Evolutionary conservation across 2,797 vertebrate species (phyloP).

Genomic region (Sandelia bainsii): DNA sequence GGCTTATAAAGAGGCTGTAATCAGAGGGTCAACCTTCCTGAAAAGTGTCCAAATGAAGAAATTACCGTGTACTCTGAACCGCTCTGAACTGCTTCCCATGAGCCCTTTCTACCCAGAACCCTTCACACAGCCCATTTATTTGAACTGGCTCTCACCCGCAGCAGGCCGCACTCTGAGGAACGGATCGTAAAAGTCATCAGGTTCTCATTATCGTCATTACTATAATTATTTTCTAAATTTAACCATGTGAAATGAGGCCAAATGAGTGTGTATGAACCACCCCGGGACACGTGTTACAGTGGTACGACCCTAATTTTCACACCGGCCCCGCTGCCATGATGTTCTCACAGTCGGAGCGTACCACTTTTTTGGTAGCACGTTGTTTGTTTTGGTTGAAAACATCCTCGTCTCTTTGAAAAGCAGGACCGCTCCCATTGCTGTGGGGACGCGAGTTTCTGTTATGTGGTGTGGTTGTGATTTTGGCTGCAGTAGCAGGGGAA

Average conservation of each 20-base stretch:
- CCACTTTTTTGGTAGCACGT: constrained; percentile 55
- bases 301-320: constrained; percentile 63
- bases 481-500: constrained; percentile 65
- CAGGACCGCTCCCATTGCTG: constrained; percentile 30
- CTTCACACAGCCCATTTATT: constrained; percentile 80
- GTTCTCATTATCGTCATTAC: constrained; percentile 83
- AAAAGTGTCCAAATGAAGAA: constrained; percentile 73
- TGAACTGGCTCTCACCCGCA: constrained; percentile 78
- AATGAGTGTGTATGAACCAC: constrained; percentile 63
- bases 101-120: constrained; percentile 65
- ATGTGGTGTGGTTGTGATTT: constrained; percentile 49
- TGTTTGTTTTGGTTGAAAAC: constrained; percentile 56
- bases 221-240: constrained; percentile 89
- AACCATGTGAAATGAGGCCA: constrained; percentile 81
- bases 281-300: constrained; percentile 60
- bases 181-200: constrained; percentile 79
- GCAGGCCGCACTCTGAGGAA: constrained; percentile 71
- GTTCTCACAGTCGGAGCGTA: constrained; percentile 50
- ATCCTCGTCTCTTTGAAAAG: constrained; percentile 24
- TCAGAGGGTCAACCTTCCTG: constrained; percentile 65
- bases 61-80: constrained; percentile 57
- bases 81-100: constrained; percentile 71
- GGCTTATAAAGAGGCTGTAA: constrained; percentile 59
- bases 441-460: constrained; percentile 39
- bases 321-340: constrained; percentile 16